A percentile compares a stretch with the other conserved stretches of the same genome.
phyloP scores from a whole-genome alignment of 2,888 invertebrate genomes.

The Caenorhabditis panamensis region DNA sequence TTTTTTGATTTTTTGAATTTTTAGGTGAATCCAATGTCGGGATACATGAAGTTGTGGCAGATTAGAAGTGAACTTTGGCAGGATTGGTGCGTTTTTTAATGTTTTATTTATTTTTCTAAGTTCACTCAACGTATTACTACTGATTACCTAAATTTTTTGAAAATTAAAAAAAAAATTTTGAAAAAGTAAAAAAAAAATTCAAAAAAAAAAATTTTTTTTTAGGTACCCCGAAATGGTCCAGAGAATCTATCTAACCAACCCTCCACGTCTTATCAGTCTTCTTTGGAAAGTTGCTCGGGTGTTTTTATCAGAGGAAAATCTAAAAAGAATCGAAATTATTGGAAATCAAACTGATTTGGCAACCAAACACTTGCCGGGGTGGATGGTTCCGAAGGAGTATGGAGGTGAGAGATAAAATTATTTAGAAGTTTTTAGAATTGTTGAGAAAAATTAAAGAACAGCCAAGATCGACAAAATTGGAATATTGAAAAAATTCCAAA shows the following conservation, averaged over 20 bases:
- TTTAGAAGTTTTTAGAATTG: not conserved
- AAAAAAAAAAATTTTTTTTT: not conserved
- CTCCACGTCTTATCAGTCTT: constrained; percentile 65
- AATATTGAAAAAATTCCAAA: not conserved
- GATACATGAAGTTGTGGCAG: constrained; percentile 74
- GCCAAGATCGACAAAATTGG: not conserved
- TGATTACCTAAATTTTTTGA: too few species aligned
- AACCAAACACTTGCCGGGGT: constrained; percentile 64
- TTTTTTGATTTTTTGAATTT: too few species aligned
- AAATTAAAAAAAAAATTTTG: constrained; percentile 7
- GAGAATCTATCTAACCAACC: constrained; percentile 70
- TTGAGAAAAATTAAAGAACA: too few species aligned
- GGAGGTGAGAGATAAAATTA: constrained; percentile 52
- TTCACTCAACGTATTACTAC: too few species aligned
- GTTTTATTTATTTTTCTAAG: not conserved
- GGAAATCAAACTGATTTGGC: constrained; percentile 58
- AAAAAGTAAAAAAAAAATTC: too few species aligned
- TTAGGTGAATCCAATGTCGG: constrained; percentile 71
- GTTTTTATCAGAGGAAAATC: constrained; percentile 68
- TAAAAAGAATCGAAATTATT: constrained; percentile 68
- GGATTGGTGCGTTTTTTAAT: constrained; percentile 64
- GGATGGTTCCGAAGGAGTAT: constrained; percentile 70
- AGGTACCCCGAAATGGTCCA: constrained; percentile 73
- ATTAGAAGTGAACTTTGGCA: constrained; percentile 72
- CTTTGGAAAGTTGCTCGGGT: constrained; percentile 72